phyloP scores from a whole-genome alignment of 2,113 vertebrate genomes.

The Osmerus eperlanus region DNA sequence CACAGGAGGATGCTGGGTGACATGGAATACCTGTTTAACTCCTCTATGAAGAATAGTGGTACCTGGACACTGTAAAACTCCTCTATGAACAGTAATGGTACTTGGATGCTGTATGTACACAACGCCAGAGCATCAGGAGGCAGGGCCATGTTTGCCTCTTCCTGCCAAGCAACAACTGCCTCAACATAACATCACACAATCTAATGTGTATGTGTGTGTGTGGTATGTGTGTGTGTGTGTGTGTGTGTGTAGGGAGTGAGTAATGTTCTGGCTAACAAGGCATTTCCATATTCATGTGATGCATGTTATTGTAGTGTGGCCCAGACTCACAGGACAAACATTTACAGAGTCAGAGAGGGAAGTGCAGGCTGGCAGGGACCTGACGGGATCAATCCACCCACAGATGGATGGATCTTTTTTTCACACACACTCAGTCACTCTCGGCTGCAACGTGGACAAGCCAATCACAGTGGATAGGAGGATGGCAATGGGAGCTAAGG shows the following conservation, averaged over 20 bases:
- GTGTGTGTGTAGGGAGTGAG: slow-evolving; percentile 20
- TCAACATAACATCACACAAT: too few relatives aligned
- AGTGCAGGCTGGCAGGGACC: background rate
- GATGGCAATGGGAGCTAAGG: background rate
- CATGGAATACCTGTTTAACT: too few relatives aligned
- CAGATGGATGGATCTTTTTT: background rate
- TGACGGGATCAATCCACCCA: background rate
- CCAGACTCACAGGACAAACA: slow-evolving; percentile 28
- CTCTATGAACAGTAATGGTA: too few relatives aligned
- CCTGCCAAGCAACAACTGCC: too few relatives aligned
- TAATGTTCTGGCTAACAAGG: slow-evolving; percentile 19
- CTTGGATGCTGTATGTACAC: too few relatives aligned
- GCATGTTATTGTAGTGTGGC: slow-evolving; percentile 11
- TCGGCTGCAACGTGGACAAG: background rate
- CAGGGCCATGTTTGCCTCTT: too few relatives aligned
- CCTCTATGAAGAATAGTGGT: too few relatives aligned
- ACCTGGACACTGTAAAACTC: too few relatives aligned
- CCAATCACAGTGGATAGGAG: background rate
- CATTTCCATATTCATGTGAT: slow-evolving; percentile 36
- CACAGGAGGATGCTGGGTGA: too few relatives aligned
- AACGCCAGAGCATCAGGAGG: too few relatives aligned
- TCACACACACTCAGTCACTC: background rate
- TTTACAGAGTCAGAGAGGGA: slow-evolving; percentile 10
- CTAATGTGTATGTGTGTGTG: slow-evolving; percentile 1
- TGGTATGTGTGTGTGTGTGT: slow-evolving; percentile 4